A percentile compares a stretch with the other conserved stretches of the same genome.
Conservation (phyloP, 2,797 vertebrate species). For the Microcaecilia unicolor region DNA sequence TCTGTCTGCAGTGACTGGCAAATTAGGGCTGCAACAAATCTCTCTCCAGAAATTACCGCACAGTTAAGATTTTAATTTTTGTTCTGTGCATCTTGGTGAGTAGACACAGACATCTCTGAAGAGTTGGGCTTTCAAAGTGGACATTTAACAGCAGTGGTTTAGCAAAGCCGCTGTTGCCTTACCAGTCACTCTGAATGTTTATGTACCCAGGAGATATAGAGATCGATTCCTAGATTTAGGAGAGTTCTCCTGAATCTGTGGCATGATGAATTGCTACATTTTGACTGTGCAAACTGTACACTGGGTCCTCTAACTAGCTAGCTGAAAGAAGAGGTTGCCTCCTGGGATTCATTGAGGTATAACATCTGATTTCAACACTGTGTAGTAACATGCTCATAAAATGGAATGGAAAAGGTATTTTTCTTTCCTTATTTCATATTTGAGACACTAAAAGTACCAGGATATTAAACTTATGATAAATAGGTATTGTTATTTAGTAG, state of each 20-base stretch:
- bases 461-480: too few species aligned
- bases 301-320: slow-evolving; percentile 23
- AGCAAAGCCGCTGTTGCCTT: too few species aligned
- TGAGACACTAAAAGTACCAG: too few species aligned
- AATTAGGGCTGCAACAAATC: slow-evolving; percentile 76
- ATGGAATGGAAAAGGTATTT: slow-evolving; percentile 23
- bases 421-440: too few species aligned
- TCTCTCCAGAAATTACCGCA: slow-evolving; percentile 65
- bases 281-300: slow-evolving; percentile 17
- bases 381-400: slow-evolving; percentile 34
- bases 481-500: slow-evolving; percentile 33
- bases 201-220: slow-evolving; percentile 29
- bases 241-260: slow-evolving; percentile 24
- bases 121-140: too few species aligned
- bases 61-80: too few species aligned
- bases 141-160: too few species aligned
- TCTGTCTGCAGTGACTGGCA: slow-evolving; percentile 73
- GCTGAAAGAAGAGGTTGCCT: slow-evolving; percentile 19
- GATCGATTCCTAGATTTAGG: slow-evolving; percentile 38
- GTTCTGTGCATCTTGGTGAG: too few species aligned
- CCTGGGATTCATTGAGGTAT: slow-evolving; percentile 23
- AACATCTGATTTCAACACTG: slow-evolving; percentile 26
- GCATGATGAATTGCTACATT: slow-evolving; percentile 38
- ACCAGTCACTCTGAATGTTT: slow-evolving; percentile 36
- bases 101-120: too few species aligned